Conservation (phyloP, 1,140 invertebrate species). For the Bombyx mandarina region DNA sequence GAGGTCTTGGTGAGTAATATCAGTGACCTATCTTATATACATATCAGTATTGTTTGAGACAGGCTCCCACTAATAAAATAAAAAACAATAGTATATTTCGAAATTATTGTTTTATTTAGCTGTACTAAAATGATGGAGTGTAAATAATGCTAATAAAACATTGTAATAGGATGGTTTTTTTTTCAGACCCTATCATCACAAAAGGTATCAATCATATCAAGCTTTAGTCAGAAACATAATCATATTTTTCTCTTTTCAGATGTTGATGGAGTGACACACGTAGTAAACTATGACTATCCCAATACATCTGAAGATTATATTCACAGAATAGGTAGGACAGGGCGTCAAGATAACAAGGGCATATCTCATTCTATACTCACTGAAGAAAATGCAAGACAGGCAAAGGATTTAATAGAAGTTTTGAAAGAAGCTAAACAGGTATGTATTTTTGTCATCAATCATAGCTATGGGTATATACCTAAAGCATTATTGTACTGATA, state of each 20-base stretch:
- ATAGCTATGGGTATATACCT: neutral
- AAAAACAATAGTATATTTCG: no score
- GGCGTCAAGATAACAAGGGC: slow-evolving; percentile 83
- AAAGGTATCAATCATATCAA: neutral
- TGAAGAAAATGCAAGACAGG: slow-evolving; percentile 79
- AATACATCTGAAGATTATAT: slow-evolving; percentile 91
- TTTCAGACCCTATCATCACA: no score
- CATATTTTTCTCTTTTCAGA: slow-evolving; percentile 49
- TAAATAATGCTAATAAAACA: no score
- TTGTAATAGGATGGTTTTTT: no score
- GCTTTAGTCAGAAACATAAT: neutral
- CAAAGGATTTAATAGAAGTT: slow-evolving; percentile 43
- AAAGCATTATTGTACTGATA: no score
- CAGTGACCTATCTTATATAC: no score
- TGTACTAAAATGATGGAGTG: no score
- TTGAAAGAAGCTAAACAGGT: slow-evolving; percentile 62
- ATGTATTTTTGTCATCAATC: slow-evolving; percentile 1
- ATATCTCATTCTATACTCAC: slow-evolving; percentile 91
- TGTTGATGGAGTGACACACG: slow-evolving; percentile 89
- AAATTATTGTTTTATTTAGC: no score
- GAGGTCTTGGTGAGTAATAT: slow-evolving; percentile 77
- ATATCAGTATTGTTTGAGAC: no score
- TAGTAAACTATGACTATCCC: slow-evolving; percentile 92
- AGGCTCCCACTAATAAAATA: no score
- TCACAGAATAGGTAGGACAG: slow-evolving; percentile 90